Conservation (phyloP, 2,797 vertebrate species). For the Sarcoramphus papa region DNA sequence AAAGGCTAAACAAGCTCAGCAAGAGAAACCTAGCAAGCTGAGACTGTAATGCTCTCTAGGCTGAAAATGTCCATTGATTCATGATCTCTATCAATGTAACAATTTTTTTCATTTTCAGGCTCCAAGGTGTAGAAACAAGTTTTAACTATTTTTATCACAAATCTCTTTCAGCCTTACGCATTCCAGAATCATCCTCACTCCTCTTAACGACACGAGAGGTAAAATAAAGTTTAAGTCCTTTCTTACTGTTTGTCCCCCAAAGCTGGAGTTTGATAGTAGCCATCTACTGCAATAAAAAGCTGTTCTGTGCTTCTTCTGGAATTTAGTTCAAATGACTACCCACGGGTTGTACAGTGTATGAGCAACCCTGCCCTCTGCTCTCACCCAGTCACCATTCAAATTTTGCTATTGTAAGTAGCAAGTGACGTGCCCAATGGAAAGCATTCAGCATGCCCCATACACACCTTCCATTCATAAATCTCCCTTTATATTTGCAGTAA, state of each 20-base stretch:
- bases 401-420: background rate
- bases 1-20: background rate
- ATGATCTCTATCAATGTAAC: background rate
- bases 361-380: background rate
- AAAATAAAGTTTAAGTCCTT: background rate
- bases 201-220: background rate
- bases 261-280: background rate
- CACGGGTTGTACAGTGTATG: too few species aligned
- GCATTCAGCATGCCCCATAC: background rate
- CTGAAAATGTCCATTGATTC: background rate
- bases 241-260: background rate
- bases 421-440: background rate
- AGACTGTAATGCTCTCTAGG: background rate
- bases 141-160: background rate
- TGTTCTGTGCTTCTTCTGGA: background rate
- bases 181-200: background rate
- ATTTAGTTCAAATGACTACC: background rate
- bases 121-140: background rate
- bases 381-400: background rate
- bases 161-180: background rate
- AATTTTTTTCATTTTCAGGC: background rate
- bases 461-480: background rate
- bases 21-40: background rate
- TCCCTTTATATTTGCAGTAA: background rate
- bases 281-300: background rate